Evolutionary conservation across 2,888 invertebrate species (phyloP).

Genomic region (Dexiosoma caninum): DNA sequence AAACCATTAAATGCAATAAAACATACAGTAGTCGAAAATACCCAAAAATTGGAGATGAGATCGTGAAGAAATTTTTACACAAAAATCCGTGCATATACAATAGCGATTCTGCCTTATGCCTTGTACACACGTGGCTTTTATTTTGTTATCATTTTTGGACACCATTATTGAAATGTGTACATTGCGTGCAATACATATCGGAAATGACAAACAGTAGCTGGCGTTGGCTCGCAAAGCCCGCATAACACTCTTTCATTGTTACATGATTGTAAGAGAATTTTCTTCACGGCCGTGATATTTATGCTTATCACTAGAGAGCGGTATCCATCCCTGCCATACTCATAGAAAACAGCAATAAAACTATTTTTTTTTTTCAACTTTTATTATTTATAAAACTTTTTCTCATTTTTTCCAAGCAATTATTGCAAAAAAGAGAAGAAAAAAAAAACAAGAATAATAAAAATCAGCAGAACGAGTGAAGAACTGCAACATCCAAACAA

Average conservation of each 20-base stretch:
- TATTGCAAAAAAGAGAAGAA: conserved; percentile 21
- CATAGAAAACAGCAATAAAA: conserved; percentile 26
- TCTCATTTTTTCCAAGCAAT: conserved; percentile 30
- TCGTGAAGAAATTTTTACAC: not conserved
- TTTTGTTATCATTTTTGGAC: too few species aligned
- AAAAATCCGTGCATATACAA: too few species aligned
- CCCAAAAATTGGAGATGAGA: not conserved
- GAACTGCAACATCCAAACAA: conserved; percentile 35
- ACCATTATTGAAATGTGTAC: too few species aligned
- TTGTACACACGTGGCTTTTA: too few species aligned
- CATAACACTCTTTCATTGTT: too few species aligned
- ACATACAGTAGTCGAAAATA: too few species aligned
- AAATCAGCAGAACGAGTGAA: not conserved
- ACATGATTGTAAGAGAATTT: not conserved
- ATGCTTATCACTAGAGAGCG: not conserved
- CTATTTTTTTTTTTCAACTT: conserved; percentile 56
- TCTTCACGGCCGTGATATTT: not conserved
- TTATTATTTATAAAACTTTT: conserved; percentile 56
- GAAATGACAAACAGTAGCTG: too few species aligned
- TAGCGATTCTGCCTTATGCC: too few species aligned
- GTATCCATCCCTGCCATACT: not conserved
- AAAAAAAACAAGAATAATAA: not conserved
- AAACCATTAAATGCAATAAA: conserved; percentile 35
- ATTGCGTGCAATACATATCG: too few species aligned
- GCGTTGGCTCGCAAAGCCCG: too few species aligned